Evolutionary conservation across 2,888 invertebrate species (phyloP), one percentile per base, ranked within the genome.

Genomic region (Stenchaetothrips biformis): DNA sequence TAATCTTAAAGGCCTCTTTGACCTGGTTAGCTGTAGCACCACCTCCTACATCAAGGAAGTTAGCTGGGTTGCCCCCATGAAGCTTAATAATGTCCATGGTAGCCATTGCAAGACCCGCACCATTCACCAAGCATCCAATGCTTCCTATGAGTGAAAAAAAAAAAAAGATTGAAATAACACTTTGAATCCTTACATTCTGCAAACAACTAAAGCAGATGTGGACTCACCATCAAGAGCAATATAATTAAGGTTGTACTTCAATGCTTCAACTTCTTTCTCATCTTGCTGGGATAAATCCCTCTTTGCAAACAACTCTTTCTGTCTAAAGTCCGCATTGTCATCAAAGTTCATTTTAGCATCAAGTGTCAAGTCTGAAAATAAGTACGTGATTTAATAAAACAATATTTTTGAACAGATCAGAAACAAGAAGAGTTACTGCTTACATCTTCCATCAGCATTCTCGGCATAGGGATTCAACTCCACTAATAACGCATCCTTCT

Each of bases 71-170:
- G 47, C 98, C 98, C 49, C 98, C 98, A 85, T 98, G 95, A 84
- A 98, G 89, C 86, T 97, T 96, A 86, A 98, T 98, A 83, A 98
- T 97, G 87, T 98, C 98, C 98, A 98, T 98, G 8, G 98, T 98
- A 37, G 98, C 97, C 98, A 98, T 98, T 48, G 98, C 98, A 83
- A 98, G 89, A 82, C 98, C 98, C 81, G 98, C 98, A 81, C 98
- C 98, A 86, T 98, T 98, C 62, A 98, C 97, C 91, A 98, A 92
- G 87, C 97, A 98, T 3, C 97, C 97, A 85, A 97, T 97, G 85
- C 91, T 93, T 79, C 91, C 90, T 90, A 82, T 81, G 77, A 77
- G 62, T 78, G 48, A 74, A 78, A 49, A 77, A 78, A 78, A 79
- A n/a, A 48, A 77, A 78, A 78, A 48, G 79, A 37, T 74, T 80